These are phyloP conservation scores for Stomatorhinus walkeri DNA, from an alignment of 2,797 vertebrate species.

Conservation along the genomic window DNA sequence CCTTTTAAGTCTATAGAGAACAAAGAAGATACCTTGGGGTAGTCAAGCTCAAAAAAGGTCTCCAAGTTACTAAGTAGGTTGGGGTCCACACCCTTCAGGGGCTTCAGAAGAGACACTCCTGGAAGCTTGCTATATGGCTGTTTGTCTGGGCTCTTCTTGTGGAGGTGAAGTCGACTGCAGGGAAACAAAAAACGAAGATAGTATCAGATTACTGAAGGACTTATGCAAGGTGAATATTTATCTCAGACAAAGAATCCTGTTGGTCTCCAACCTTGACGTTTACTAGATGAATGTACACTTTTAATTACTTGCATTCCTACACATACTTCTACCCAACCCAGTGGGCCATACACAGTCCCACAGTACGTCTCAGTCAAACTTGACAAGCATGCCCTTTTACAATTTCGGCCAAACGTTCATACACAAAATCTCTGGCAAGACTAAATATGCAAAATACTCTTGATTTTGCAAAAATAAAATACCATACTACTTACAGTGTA, in stretches of 20 bases:
- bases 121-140: constrained; percentile 79
- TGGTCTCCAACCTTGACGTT: not conserved
- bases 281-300: not conserved
- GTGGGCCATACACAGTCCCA: not conserved
- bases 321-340: not conserved
- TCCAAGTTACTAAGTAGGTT: constrained; percentile 93
- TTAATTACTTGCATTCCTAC: not conserved
- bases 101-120: constrained; percentile 89
- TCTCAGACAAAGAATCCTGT: not conserved
- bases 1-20: not conserved
- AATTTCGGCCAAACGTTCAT: not conserved
- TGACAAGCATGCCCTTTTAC: not conserved
- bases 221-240: not conserved
- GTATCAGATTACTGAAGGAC: not conserved
- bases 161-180: constrained; percentile 79
- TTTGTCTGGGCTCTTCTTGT: constrained; percentile 67
- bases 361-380: not conserved
- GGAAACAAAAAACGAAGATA: not conserved
- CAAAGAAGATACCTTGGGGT: constrained; percentile 75
- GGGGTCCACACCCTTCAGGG: constrained; percentile 86
- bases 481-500: not conserved
- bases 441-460: not conserved
- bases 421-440: not conserved
- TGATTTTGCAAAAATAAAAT: not conserved
- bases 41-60: constrained; percentile 95